Conservation (phyloP, 1,140 invertebrate genomes). For the Ceratosolen solmsi region DNA sequence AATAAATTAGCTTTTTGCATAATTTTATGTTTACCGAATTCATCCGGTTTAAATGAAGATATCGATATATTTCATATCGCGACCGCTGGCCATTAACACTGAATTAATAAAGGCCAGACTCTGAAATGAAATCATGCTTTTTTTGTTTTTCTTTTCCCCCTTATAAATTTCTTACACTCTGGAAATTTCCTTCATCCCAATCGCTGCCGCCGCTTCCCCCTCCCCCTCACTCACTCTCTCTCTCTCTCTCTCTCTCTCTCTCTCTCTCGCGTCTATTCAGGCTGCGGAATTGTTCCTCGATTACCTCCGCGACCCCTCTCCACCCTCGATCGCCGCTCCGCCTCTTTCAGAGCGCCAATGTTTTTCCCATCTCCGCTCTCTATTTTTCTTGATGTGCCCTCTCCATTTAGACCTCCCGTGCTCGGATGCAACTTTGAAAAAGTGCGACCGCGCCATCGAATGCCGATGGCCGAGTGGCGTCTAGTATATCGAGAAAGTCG, state of each 20-base stretch:
- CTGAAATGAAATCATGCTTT: neutral
- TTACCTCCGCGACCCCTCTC: too few relatives aligned
- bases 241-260: too few relatives aligned
- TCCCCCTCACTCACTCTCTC: too few relatives aligned
- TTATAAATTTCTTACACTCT: neutral
- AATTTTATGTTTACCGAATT: neutral
- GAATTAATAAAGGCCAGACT: neutral
- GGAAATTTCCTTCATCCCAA: neutral
- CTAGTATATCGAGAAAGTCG: neutral
- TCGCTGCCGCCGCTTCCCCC: neutral
- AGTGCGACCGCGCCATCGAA: neutral
- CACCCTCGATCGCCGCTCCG: too few relatives aligned
- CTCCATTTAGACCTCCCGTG: neutral
- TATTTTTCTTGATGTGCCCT: neutral
- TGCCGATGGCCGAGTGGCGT: neutral
- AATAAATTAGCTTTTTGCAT: neutral
- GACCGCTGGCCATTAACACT: neutral
- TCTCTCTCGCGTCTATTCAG: too few relatives aligned
- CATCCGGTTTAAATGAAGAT: neutral
- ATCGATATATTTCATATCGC: neutral
- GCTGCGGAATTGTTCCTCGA: too few relatives aligned
- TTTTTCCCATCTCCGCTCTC: neutral
- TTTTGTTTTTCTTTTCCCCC: neutral
- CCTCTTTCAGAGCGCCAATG: neutral
- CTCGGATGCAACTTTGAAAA: slow-evolving; percentile 20